phyloP scores from a whole-genome alignment of 30 jellyfish, hydroid and myxozoan species.

The Aurelia coerulea region DNA sequence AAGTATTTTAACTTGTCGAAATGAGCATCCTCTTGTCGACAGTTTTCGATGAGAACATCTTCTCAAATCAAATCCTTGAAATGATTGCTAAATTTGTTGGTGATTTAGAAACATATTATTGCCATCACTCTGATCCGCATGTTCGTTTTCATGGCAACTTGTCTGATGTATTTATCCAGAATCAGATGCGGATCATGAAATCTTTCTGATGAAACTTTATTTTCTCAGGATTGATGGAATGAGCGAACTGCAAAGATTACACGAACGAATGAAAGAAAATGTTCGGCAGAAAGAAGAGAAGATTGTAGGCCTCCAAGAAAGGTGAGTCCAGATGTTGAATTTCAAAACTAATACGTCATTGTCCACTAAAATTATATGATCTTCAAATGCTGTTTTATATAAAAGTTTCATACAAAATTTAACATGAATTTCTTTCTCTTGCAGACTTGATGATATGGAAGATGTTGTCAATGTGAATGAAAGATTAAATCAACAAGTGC shows the following conservation, averaged over 20 bases:
- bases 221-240: conserved; percentile 74
- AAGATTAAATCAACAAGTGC: conserved; percentile 92
- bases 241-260: conserved; percentile 67
- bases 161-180: no score
- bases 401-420: no score
- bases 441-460: conserved; percentile 87
- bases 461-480: conserved; percentile 95
- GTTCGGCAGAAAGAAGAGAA: conserved; percentile 82
- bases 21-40: no score
- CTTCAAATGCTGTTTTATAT: not conserved
- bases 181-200: no score
- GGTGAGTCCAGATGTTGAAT: conserved; percentile 34
- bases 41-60: no score
- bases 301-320: conserved; percentile 77
- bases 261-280: conserved; percentile 84
- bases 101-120: no score
- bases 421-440: not conserved
- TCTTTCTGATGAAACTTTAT: no score
- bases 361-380: not conserved
- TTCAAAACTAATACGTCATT: not conserved
- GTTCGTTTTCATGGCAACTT: no score
- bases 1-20: no score
- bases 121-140: no score
- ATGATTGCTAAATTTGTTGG: no score
- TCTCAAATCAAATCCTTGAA: no score